Evolutionary conservation across 2,113 vertebrate genomes (phyloP).

Genomic region (Lethenteron camtschaticum): DNA sequence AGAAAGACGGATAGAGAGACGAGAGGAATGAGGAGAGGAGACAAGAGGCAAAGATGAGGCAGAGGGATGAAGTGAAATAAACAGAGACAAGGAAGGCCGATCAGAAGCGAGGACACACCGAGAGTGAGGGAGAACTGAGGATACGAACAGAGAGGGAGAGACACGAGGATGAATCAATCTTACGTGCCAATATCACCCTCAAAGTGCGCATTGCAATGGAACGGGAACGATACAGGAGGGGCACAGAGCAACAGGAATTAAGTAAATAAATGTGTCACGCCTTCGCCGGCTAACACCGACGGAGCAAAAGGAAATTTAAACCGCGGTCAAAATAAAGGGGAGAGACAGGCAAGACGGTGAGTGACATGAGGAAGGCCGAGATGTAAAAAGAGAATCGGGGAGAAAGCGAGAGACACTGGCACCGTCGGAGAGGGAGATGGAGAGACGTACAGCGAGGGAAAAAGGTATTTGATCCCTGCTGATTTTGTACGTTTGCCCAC

Average conservation of each 20-base stretch:
- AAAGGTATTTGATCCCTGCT: neutral
- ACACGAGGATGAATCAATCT: neutral
- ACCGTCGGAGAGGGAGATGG: too few relatives aligned
- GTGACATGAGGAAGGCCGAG: too few relatives aligned
- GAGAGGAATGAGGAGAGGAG: neutral
- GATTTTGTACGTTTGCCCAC: neutral
- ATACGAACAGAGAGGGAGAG: neutral
- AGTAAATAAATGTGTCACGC: neutral
- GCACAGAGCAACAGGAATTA: neutral
- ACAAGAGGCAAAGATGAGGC: neutral
- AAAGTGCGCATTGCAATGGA: too few relatives aligned
- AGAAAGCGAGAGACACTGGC: too few relatives aligned
- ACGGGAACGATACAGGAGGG: neutral
- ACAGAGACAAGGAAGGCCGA: neutral
- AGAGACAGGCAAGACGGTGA: too few relatives aligned
- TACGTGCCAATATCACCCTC: too few relatives aligned
- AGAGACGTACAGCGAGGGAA: too few relatives aligned
- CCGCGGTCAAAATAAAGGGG: neutral
- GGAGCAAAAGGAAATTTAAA: neutral
- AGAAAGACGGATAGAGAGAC: neutral
- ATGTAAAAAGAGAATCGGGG: too few relatives aligned
- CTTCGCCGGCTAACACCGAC: neutral
- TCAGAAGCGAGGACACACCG: neutral
- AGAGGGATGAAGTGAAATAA: neutral
- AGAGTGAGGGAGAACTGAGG: neutral